Percentiles rank a stretch among this genome's conserved stretches.
These are phyloP conservation scores for Tipula vernalis DNA, from an alignment of 2,888 invertebrate genomes.

Conservation along the genomic window DNA sequence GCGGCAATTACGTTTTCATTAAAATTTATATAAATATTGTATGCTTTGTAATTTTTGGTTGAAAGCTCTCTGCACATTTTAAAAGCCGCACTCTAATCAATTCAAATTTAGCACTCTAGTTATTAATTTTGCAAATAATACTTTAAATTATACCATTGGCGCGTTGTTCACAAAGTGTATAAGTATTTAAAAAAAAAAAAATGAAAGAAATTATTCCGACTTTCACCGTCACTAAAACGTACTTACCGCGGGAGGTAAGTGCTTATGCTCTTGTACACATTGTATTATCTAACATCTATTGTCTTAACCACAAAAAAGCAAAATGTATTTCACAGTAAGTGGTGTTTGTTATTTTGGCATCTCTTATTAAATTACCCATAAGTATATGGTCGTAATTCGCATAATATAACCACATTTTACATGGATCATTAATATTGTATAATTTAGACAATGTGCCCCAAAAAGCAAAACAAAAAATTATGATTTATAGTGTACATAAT, in stretches of 20 bases:
- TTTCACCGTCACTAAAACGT: neutral
- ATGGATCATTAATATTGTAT: neutral
- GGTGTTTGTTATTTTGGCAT: neutral
- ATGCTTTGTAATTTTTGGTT: neutral
- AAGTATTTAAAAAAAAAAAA: neutral
- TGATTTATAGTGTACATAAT: neutral
- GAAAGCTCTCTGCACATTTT: neutral
- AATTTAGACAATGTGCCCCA: neutral
- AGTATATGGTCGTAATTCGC: neutral
- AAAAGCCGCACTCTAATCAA: no score
- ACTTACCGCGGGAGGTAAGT: neutral
- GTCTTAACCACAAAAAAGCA: neutral
- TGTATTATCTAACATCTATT: neutral
- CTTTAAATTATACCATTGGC: neutral
- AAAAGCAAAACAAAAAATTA: neutral
- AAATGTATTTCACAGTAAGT: neutral
- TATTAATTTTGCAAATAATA: neutral
- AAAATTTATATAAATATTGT: no score
- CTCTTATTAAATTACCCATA: neutral
- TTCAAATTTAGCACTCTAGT: neutral
- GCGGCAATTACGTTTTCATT: no score
- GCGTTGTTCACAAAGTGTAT: neutral
- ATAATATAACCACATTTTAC: neutral
- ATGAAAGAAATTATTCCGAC: neutral
- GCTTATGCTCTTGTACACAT: no score